These are phyloP conservation scores for Hycleus phaleratus DNA, from an alignment of 1,140 invertebrate genomes.

Conservation along the genomic window DNA sequence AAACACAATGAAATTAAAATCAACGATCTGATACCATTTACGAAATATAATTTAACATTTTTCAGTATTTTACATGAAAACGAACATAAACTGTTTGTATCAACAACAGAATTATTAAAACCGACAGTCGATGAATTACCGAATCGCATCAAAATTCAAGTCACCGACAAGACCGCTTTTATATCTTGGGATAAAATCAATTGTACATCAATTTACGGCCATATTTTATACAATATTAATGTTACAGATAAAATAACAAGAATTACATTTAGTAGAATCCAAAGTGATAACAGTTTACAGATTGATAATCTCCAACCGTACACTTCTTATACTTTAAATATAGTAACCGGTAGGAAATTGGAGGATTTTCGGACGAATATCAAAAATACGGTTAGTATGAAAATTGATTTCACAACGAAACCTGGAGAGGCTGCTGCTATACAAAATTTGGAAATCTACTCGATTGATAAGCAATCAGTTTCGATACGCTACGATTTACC, in stretches of 20 bases:
- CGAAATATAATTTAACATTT: constrained; percentile 26
- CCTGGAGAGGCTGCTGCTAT: constrained; percentile 23
- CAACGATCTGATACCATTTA: constrained; percentile 23
- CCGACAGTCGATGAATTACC: constrained; percentile 24
- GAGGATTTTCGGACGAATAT: constrained; percentile 12
- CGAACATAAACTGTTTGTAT: constrained; percentile 16
- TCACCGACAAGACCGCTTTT: constrained; percentile 15
- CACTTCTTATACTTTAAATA: constrained; percentile 20
- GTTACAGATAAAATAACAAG: constrained; percentile 7
- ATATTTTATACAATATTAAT: constrained; percentile 22
- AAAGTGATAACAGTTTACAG: constrained; percentile 16
- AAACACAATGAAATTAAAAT: constrained; percentile 26
- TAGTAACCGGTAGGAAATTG: constrained; percentile 21
- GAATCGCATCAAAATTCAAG: constrained; percentile 18
- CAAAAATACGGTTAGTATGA: constrained; percentile 1
- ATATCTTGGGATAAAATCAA: constrained; percentile 27
- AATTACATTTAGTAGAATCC: not conserved
- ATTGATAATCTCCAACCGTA: constrained; percentile 22
- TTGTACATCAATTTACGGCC: constrained; percentile 22
- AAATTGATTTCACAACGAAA: constrained; percentile 21
- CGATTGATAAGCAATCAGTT: constrained; percentile 19
- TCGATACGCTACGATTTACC: constrained; percentile 29
- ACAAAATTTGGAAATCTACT: constrained; percentile 28
- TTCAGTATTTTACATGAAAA: constrained; percentile 26
- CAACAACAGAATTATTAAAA: constrained; percentile 24